A percentile compares a stretch with the other conserved stretches of the same genome.
Conservation (phyloP, 1,140 invertebrate genomes). For the Cataglyphis hispanica region DNA sequence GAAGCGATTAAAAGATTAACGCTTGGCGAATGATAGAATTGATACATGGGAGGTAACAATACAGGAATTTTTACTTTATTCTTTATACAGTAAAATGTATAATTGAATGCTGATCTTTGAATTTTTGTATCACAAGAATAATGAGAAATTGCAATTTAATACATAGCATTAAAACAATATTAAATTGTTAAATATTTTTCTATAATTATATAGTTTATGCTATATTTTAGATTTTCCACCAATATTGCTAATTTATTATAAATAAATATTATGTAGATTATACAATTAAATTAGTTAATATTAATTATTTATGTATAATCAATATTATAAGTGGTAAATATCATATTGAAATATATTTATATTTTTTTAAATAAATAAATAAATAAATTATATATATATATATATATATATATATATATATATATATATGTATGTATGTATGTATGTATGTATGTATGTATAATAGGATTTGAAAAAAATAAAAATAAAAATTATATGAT, state of each 20-base stretch:
- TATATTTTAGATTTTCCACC: background rate
- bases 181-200: background rate
- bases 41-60: background rate
- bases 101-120: slow-evolving; percentile 24
- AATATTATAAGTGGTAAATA: background rate
- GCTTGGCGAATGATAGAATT: background rate
- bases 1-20: slow-evolving; percentile 21
- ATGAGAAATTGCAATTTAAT: background rate
- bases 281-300: background rate
- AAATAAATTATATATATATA: too few relatives aligned
- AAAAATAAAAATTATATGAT: too few relatives aligned
- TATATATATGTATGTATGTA: too few relatives aligned
- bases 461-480: too few relatives aligned
- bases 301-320: background rate
- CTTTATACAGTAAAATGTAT: background rate
- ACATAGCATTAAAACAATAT: background rate
- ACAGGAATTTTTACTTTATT: slow-evolving; percentile 6
- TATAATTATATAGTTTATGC: too few relatives aligned
- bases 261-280: too few relatives aligned
- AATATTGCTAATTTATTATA: background rate
- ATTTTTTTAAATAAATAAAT: too few relatives aligned
- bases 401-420: too few relatives aligned
- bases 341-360: background rate
- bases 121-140: background rate
- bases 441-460: too few relatives aligned